Conservation (phyloP, 2,113 vertebrate genomes). For the Menidia beryllina region DNA sequence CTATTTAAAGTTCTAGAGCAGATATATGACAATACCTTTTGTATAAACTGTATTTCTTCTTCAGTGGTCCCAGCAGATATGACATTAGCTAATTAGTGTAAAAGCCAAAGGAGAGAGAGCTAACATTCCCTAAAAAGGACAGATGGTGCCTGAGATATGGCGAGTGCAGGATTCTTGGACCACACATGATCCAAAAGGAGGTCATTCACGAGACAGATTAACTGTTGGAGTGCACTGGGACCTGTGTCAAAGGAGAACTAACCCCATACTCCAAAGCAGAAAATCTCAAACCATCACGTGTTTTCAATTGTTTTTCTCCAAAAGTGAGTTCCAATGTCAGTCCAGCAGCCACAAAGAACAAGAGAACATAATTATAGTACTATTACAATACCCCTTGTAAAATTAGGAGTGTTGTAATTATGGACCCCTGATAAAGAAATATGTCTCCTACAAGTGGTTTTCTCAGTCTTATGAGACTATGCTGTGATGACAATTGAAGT, state of each 20-base stretch:
- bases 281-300: neutral
- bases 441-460: neutral
- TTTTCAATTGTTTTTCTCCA: neutral
- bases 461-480: constrained; percentile 14
- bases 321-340: neutral
- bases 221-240: constrained; percentile 20
- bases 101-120: constrained; percentile 50
- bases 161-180: constrained; percentile 54
- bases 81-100: constrained; percentile 62
- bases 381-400: no score
- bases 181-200: constrained; percentile 60
- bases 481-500: constrained; percentile 1
- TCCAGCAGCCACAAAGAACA: neutral
- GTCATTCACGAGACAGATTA: constrained; percentile 38
- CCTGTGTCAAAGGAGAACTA: constrained; percentile 13
- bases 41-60: constrained; percentile 29
- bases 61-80: constrained; percentile 32
- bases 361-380: no score
- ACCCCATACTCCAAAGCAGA: neutral
- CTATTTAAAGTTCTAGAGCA: neutral
- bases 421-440: neutral
- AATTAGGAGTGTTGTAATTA: no score
- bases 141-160: constrained; percentile 44
- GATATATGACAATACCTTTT: constrained; percentile 19
- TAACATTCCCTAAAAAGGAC: constrained; percentile 82